These are phyloP conservation scores for Ceratoteleas bidentatus DNA, from an alignment of 1,140 invertebrate species.

Conservation along the genomic window DNA sequence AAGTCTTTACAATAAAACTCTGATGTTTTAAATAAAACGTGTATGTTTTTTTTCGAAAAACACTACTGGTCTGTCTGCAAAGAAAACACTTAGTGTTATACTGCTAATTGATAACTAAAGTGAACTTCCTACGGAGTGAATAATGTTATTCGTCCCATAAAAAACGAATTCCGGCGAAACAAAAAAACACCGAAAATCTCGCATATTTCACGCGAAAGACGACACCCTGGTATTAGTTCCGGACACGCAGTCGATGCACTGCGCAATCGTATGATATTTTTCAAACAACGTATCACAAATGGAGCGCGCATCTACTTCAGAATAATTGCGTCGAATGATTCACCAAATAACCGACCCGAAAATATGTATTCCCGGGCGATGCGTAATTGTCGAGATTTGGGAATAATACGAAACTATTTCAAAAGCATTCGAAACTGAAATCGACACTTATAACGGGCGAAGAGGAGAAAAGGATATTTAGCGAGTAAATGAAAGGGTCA, in stretches of 20 bases:
- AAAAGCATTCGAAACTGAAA: too few species aligned
- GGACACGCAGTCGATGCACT: not conserved
- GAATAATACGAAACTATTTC: too few species aligned
- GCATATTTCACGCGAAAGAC: constrained; percentile 19
- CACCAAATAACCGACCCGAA: not conserved
- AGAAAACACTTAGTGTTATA: too few species aligned
- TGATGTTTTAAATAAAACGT: too few species aligned
- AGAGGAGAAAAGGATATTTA: too few species aligned
- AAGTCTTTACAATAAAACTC: too few species aligned
- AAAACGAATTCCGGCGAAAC: constrained; percentile 7
- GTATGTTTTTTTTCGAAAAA: too few species aligned
- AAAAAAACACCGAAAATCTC: constrained; percentile 13
- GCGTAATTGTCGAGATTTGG: too few species aligned
- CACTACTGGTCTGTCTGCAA: too few species aligned
- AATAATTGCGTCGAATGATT: not conserved
- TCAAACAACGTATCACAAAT: not conserved
- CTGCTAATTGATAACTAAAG: too few species aligned
- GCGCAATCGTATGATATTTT: not conserved
- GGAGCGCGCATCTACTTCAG: not conserved
- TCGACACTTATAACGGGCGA: too few species aligned
- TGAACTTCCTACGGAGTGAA: not conserved
- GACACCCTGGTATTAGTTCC: constrained; percentile 9
- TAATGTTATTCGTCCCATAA: constrained; percentile 23
- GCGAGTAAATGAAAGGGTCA: too few species aligned
- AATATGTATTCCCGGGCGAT: not conserved